Conservation (phyloP, 1,140 invertebrate genomes). For the Heliconius hermathena region DNA sequence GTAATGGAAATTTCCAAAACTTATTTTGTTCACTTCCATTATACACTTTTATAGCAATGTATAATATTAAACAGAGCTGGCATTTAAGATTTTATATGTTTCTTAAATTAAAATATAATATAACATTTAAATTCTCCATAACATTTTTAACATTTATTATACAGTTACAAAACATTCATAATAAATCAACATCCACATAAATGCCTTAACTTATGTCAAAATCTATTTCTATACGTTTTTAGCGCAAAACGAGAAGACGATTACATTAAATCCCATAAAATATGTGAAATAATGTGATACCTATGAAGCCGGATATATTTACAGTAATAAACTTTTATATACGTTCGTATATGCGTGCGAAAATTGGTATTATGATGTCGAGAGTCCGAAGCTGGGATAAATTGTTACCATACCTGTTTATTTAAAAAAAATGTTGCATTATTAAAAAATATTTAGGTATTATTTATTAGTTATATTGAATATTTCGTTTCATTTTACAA, state of each 20-base stretch:
- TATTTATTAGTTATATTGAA: background rate
- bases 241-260: background rate
- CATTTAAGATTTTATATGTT: too few relatives aligned
- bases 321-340: constrained; percentile 43
- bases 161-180: background rate
- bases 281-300: constrained; percentile 48
- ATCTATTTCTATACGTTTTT: background rate
- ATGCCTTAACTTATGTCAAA: background rate
- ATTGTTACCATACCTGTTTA: background rate
- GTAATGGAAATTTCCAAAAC: background rate
- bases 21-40: background rate
- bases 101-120: too few relatives aligned
- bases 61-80: too few relatives aligned
- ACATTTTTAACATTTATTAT: background rate
- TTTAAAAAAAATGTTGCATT: background rate
- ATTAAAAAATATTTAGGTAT: background rate
- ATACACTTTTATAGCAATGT: too few relatives aligned
- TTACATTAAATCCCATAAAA: constrained; percentile 40
- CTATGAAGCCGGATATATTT: constrained; percentile 39
- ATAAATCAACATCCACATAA: background rate
- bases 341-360: constrained; percentile 35
- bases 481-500: background rate
- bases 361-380: constrained; percentile 31
- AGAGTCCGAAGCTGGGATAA: background rate
- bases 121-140: background rate